Evolutionary conservation across 2,113 vertebrate species (phyloP), one percentile per base, ranked within the genome.

Genomic region (Erythrocercus mccallii): DNA sequence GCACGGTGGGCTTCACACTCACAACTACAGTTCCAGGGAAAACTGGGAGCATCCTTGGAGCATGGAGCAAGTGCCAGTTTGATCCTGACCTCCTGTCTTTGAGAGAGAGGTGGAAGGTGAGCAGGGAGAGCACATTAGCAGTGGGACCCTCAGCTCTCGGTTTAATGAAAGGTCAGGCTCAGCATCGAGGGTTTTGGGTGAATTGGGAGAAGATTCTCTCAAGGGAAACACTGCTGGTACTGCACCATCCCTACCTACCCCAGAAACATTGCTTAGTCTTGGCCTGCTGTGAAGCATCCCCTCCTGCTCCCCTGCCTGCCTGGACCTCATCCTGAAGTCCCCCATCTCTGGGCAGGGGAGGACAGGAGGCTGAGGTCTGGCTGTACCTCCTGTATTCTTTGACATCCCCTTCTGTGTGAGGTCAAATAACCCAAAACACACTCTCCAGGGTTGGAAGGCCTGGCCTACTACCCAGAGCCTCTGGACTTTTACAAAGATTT

Each of bases 51-150:
- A 40, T 23, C 38, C 35, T 28, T 12, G 45, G 40, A 83, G 15
- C 30, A 19, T 8, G 17, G 18, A 71, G 35, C 35, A 57, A 57
- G 40, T 9, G 31, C 19, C 58, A 57, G 16, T 44, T 33, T 53
- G 65, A n/a, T 30, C 69, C 60, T 57, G 72, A 17, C 27, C 18
- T 21, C 50, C 61, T 25, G 30, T 22, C 77, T 73, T 35, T 57
- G 51, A 38, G n/a, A 84, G 11, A 45, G 31, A 7, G 0, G 0
- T 9, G 48, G 80, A 72, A 91, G n/a, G n/a, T 27, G 31, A 86
- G 76, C 37, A 42, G 44, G 2, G 30, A 58, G 53, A 60, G 21
- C 45, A 65, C 23, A 4, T 0, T 0, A 11, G 27, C 40, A 57
- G 33, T 0, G 2, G 42, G 31, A 88, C 15, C 37, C 62, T 51